Percentiles rank a stretch among this genome's conserved stretches.
Evolutionary conservation across 2,888 invertebrate species (phyloP).

Genomic region (Lepidocyrtoides sp.): DNA sequence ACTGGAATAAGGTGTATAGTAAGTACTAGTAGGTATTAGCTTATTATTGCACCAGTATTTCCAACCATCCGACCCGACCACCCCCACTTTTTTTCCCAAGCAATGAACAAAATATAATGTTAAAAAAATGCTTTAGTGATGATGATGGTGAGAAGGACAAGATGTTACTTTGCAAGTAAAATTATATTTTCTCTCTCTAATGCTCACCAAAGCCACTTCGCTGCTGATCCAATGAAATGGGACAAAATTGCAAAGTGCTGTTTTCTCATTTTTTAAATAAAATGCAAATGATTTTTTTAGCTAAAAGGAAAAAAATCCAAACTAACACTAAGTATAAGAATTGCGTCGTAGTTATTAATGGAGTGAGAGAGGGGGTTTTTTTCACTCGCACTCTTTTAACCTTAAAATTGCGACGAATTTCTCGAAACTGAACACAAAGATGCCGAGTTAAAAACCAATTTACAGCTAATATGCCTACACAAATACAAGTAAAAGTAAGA

Average conservation of each 20-base stretch:
- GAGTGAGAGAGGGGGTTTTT: not conserved
- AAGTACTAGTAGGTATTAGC: not conserved
- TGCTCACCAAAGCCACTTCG: no score
- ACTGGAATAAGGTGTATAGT: not conserved
- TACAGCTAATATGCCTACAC: not conserved
- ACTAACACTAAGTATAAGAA: no score
- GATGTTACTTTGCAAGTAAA: not conserved
- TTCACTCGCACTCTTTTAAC: not conserved
- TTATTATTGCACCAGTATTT: not conserved
- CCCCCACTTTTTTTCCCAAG: not conserved
- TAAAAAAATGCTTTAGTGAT: no score
- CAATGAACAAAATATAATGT: not conserved
- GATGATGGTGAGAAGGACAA: not conserved
- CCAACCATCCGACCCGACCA: no score
- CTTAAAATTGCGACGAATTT: not conserved
- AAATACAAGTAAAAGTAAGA: no score
- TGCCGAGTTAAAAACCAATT: not conserved
- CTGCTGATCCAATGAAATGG: not conserved
- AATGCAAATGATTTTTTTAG: not conserved
- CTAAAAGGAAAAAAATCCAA: not conserved
- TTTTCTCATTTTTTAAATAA: no score
- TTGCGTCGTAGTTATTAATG: not conserved
- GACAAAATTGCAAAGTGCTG: no score
- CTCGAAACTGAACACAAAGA: not conserved
- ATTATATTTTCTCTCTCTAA: no score